Evolutionary conservation across 2,888 invertebrate genomes (phyloP).

Genomic region (Phorcus lineatus): DNA sequence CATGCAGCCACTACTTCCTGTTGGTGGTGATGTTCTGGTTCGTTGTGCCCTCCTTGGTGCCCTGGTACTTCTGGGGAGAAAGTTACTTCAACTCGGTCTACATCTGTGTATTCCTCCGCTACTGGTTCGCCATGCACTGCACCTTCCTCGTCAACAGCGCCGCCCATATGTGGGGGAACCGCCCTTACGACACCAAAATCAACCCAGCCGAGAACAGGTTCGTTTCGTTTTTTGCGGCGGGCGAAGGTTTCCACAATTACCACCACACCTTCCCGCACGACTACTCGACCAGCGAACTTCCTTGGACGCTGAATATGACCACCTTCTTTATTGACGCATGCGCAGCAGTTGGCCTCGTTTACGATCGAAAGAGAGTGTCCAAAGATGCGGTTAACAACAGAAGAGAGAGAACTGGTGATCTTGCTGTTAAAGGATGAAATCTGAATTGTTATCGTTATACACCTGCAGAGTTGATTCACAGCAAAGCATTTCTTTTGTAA

Average conservation of each 20-base stretch:
- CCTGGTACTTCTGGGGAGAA: conserved; percentile 90
- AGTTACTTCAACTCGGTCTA: conserved; percentile 86
- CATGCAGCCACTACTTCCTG: conserved; percentile 83
- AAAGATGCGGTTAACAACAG: conserved; percentile 83
- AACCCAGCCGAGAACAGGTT: conserved; percentile 86
- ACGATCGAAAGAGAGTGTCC: conserved; percentile 87
- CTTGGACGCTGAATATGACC: conserved; percentile 83
- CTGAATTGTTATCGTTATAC: not conserved
- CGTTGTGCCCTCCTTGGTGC: conserved; percentile 86
- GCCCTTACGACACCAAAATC: conserved; percentile 89
- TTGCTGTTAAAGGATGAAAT: not conserved
- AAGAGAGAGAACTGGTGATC: conserved; percentile 81
- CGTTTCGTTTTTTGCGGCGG: conserved; percentile 82
- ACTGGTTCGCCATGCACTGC: conserved; percentile 89
- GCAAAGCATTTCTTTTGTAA: too few species aligned
- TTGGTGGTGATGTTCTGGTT: conserved; percentile 88
- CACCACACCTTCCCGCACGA: conserved; percentile 96
- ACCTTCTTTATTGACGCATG: conserved; percentile 87
- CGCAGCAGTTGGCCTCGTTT: conserved; percentile 89
- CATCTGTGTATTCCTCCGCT: conserved; percentile 86
- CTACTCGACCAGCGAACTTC: conserved; percentile 92
- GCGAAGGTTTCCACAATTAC: conserved; percentile 92
- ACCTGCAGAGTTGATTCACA: too few species aligned
- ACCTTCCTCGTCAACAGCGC: conserved; percentile 97
- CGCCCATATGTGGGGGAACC: conserved; percentile 93